phyloP scores from a whole-genome alignment of 2,113 vertebrate species.

The Chauna torquata region DNA sequence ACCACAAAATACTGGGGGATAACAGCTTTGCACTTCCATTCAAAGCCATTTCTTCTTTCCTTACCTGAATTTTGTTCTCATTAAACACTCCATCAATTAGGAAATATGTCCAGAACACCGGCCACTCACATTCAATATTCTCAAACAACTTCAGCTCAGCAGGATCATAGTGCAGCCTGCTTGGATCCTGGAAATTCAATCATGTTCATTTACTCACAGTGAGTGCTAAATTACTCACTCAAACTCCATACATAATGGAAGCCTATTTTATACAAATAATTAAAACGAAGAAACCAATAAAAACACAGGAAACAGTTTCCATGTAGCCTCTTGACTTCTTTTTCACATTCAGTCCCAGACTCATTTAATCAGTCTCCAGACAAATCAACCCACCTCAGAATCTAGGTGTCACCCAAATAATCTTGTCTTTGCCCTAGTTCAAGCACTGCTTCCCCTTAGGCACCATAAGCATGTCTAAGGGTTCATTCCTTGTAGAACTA shows the following conservation, averaged over 20 bases:
- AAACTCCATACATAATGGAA: neutral
- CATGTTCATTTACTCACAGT: neutral
- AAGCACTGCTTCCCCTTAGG: neutral
- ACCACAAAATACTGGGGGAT: neutral
- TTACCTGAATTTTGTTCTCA: conserved; percentile 91
- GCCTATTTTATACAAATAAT: neutral
- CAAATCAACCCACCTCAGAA: neutral
- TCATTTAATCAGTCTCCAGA: neutral
- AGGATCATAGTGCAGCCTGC: conserved; percentile 94
- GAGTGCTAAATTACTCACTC: neutral
- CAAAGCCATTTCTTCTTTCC: neutral
- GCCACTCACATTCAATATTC: conserved; percentile 99
- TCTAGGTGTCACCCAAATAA: neutral
- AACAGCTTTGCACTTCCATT: neutral
- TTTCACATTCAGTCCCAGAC: neutral
- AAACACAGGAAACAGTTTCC: neutral
- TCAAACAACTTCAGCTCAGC: conserved; percentile 98
- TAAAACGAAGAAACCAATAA: neutral
- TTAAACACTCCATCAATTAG: conserved; percentile 93
- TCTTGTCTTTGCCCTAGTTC: neutral
- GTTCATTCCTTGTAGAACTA: neutral
- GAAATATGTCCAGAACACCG: conserved; percentile 97
- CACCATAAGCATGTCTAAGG: neutral
- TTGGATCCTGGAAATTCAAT: conserved; percentile 85
- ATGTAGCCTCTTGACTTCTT: neutral